phyloP scores from a whole-genome alignment of 2,797 vertebrate species.

The Ciconia nigra region DNA sequence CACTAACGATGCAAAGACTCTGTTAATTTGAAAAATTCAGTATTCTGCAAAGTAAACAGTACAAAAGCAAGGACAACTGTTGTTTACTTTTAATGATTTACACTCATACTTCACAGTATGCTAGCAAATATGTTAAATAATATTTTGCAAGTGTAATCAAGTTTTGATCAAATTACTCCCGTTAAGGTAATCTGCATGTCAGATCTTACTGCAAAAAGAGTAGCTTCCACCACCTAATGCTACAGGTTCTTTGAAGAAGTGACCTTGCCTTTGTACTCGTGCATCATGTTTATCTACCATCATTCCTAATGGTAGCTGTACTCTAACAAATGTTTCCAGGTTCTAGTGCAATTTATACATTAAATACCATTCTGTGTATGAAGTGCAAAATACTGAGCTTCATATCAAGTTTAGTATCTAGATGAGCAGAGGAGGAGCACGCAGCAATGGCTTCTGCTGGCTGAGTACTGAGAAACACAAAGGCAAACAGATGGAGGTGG shows the following conservation, averaged over 20 bases:
- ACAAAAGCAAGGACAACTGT: slow-evolving; percentile 51
- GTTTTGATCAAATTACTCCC: background rate
- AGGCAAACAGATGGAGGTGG: background rate
- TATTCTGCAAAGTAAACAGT: slow-evolving; percentile 38
- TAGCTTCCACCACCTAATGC: background rate
- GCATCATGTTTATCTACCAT: background rate
- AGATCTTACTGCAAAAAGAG: background rate
- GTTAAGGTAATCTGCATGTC: background rate
- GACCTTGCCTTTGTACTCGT: background rate
- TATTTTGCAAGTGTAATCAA: slow-evolving; percentile 47
- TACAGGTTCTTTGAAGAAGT: background rate
- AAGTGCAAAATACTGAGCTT: background rate
- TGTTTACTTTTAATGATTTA: slow-evolving; percentile 60
- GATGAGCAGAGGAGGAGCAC: background rate
- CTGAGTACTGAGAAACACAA: background rate
- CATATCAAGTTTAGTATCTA: background rate
- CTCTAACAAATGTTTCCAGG: background rate
- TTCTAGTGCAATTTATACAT: background rate
- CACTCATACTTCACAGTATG: background rate
- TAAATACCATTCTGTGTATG: background rate
- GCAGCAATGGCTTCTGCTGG: background rate
- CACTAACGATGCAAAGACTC: slow-evolving; percentile 4
- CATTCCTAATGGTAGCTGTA: background rate
- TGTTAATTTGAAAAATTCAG: slow-evolving; percentile 24
- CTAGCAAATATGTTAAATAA: slow-evolving; percentile 21